These are phyloP conservation scores for Nymphalis c-album DNA, from an alignment of 2,888 invertebrate genomes.

Conservation along the genomic window DNA sequence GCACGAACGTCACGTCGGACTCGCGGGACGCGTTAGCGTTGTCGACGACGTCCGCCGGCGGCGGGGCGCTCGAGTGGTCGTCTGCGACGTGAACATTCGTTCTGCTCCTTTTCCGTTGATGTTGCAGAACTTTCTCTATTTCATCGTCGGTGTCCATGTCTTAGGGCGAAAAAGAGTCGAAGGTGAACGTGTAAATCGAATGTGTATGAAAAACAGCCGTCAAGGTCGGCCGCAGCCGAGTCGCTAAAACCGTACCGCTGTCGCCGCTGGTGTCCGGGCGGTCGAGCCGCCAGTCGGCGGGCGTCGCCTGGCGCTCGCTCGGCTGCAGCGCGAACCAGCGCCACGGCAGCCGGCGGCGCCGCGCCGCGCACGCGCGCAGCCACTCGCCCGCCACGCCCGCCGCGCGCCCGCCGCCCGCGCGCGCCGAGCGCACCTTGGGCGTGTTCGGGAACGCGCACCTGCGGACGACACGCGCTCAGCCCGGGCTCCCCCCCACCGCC, in stretches of 20 bases:
- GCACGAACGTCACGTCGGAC: slow-evolving; percentile 45
- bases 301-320: background rate
- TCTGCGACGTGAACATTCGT: slow-evolving; percentile 10
- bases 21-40: slow-evolving; percentile 27
- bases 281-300: slow-evolving; percentile 60
- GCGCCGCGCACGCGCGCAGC: slow-evolving; percentile 84
- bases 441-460: slow-evolving; percentile 95
- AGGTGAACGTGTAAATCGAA: background rate
- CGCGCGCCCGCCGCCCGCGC: slow-evolving; percentile 65
- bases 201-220: background rate
- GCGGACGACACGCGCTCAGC: slow-evolving; percentile 25
- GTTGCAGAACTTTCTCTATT: slow-evolving; percentile 72
- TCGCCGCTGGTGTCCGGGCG: slow-evolving; percentile 38
- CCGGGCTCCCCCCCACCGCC: background rate
- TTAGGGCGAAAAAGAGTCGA: background rate
- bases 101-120: slow-evolving; percentile 45
- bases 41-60: slow-evolving; percentile 8
- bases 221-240: background rate
- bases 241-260: background rate
- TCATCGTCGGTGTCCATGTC: slow-evolving; percentile 82
- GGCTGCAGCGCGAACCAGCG: slow-evolving; percentile 81
- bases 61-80: slow-evolving; percentile 23
- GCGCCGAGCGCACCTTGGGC: slow-evolving; percentile 90
- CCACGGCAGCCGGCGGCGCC: slow-evolving; percentile 85
- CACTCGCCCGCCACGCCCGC: slow-evolving; percentile 87